Conservation (phyloP, 2,888 invertebrate genomes). For the Ommatoiulus sabulosus region DNA sequence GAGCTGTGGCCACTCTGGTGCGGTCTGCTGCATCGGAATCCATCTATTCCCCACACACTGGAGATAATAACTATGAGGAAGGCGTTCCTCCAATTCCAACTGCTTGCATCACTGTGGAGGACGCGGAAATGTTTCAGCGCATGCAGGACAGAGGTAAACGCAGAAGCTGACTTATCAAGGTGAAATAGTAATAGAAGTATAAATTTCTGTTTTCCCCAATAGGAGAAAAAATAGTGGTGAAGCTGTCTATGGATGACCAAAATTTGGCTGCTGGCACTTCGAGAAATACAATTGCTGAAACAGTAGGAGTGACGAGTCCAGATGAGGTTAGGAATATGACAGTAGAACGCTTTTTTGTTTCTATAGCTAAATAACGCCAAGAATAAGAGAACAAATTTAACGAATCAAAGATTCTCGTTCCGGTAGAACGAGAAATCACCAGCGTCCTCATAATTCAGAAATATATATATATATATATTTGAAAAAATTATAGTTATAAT, state of each 20-base stretch:
- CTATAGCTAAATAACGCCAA: no score
- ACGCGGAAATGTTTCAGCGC: slow-evolving; percentile 67
- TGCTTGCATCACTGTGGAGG: slow-evolving; percentile 66
- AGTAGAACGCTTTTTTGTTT: no score
- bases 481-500: no score
- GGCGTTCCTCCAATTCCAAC: slow-evolving; percentile 60
- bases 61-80: slow-evolving; percentile 63
- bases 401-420: no score
- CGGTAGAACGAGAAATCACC: no score
- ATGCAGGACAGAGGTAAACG: slow-evolving; percentile 64
- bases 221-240: slow-evolving; percentile 71
- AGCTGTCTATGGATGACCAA: slow-evolving; percentile 76
- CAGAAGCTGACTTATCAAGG: not conserved
- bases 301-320: slow-evolving; percentile 66
- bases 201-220: not conserved
- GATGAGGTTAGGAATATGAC: slow-evolving; percentile 51
- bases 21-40: slow-evolving; percentile 66
- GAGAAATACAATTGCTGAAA: slow-evolving; percentile 80
- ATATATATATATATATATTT: no score
- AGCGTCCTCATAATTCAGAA: no score
- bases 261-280: slow-evolving; percentile 73
- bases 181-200: not conserved
- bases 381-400: no score
- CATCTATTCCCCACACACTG: slow-evolving; percentile 67
- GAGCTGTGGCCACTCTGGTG: slow-evolving; percentile 66